Percentiles rank a stretch among this genome's conserved stretches.
phyloP scores from a whole-genome alignment of 2,797 vertebrate species.

The Bovichtus variegatus region DNA sequence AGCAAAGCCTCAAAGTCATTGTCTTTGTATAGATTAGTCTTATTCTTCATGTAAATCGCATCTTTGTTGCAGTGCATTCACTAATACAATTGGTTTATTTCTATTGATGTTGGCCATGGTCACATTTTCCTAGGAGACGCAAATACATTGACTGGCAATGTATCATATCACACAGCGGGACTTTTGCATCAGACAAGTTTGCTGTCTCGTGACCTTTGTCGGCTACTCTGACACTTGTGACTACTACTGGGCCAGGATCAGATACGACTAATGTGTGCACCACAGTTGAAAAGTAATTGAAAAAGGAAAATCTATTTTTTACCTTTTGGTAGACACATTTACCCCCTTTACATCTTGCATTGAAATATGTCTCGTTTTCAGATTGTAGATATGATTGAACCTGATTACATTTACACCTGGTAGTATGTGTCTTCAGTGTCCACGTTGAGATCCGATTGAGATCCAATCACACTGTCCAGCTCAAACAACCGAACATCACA shows the following conservation, averaged over 20 bases:
- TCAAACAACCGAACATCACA: too few relatives aligned
- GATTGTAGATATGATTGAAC: too few relatives aligned
- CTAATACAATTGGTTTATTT: constrained; percentile 19
- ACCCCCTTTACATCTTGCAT: too few relatives aligned
- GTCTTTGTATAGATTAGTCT: constrained; percentile 34
- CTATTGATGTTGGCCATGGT: constrained; percentile 17
- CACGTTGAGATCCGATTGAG: too few relatives aligned
- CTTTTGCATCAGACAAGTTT: constrained; percentile 26
- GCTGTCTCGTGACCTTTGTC: constrained; percentile 7
- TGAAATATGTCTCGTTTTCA: too few relatives aligned
- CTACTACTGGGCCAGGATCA: constrained; percentile 14
- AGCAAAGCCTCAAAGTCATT: constrained; percentile 41
- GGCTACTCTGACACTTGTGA: constrained; percentile 3
- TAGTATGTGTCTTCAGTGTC: too few relatives aligned
- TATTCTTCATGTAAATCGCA: constrained; percentile 51
- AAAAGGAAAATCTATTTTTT: constrained; percentile 24
- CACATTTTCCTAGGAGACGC: constrained; percentile 25
- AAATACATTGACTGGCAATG: constrained; percentile 15
- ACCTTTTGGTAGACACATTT: constrained; percentile 15
- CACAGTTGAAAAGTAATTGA: constrained; percentile 33
- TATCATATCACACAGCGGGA: constrained; percentile 22
- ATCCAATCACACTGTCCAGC: too few relatives aligned
- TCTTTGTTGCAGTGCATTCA: constrained; percentile 17
- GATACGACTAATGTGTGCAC: constrained; percentile 6
- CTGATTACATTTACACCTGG: too few relatives aligned